Base-by-base conservation (phyloP, 2,888 invertebrate species). In the Spilosoma lubricipeda region DNA sequence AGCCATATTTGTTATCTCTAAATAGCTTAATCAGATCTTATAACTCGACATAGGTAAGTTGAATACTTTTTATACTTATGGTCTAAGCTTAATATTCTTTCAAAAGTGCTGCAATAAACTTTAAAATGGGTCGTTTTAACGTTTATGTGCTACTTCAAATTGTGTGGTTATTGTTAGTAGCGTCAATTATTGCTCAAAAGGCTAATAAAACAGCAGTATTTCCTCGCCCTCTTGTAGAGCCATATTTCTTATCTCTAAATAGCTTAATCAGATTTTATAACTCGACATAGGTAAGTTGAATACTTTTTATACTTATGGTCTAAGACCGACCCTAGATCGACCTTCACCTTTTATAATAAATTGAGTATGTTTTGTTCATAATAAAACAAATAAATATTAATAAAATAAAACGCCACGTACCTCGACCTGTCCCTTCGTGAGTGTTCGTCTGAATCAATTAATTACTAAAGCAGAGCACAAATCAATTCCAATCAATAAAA, bases 1-100 rank as follows among this genome's bases (percentile, higher is more conserved):
- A 11, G 20, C 27, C 3, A 2, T 20, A 48, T 48, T 13, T 67
- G 0, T 48, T 67, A 0, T 30, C 67, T 20, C 30, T 48, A 20
- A 27, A 11, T 11, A 30, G 48, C 4, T 48, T 67, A 48, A 2
- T 20, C 30, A 18, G 4, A 11, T 48, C 48, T 5, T 67, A 23
- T 48, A 48, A 67, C 48, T 67, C 48, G 45, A 67, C 45, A 11
- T 23, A 48, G 45, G 67, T 67, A 23, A 67, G 67, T 67, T 15
- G 4, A 36, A 36, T 36, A 3, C 4, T 36, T 36, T 5, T 36
- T 36, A 5, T 36, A 36, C 36, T 36, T n/a, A n/a, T n/a, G n/a
- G n/a, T n/a, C n/a, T n/a, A 67, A 48, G 23, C 48, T 67, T 23
- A 27, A 5, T 13, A n/a, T n/a, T 27, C 42, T 42, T 56, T 56